Evolutionary conservation across 2,888 invertebrate species (phyloP), one percentile per base, ranked within the genome.

Genomic region (Ecdyonurus torrentis): DNA sequence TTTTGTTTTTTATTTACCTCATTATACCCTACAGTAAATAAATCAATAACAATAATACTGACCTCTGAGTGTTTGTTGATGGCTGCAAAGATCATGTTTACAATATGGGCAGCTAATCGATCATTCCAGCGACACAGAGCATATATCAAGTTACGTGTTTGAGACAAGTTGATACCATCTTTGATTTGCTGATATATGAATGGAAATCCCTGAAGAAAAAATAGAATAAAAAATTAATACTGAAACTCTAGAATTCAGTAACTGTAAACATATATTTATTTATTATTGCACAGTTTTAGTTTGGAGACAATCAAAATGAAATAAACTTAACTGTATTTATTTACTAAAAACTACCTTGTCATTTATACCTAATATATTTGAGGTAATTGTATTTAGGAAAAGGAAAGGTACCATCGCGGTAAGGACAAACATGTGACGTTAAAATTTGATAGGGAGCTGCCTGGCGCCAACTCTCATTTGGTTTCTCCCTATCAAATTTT

Each of bases 141-240:
- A 76, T 92, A 92, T 68, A 95, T 90, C 64, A 96, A 79, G 74
- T 93, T 90, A 67, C 91, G 84, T 2, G 94, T 94, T 76, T 94
- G 93, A 71, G 91, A 87, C 55, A 93, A 79, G 77, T 95, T 95
- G 66, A 95, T 87, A 70, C 89, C 89, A 76, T 96, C 96, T 68
- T 92, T 87, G 61, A 94, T 93, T 79, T 95, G 95, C 76, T 94
- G 94, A 75, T 91, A 91, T 66, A 96, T 77, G 76, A 96, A 96
- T 25, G 93, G 91, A 74, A 93, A 94, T 18, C 91, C 91, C 86
- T 89, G 75, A 19, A 75, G 76, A 69, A 65, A 64, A 66, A 66
- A 59, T 58, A 66, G 50, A 7, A 55, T 22, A 64, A 7, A 25
- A n/a, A 50, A 18, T 20, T 55, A 2, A 58, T 3, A 58, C 1